phyloP scores from a whole-genome alignment of 1,140 invertebrate species.

The Pachypeltis micranthus region DNA sequence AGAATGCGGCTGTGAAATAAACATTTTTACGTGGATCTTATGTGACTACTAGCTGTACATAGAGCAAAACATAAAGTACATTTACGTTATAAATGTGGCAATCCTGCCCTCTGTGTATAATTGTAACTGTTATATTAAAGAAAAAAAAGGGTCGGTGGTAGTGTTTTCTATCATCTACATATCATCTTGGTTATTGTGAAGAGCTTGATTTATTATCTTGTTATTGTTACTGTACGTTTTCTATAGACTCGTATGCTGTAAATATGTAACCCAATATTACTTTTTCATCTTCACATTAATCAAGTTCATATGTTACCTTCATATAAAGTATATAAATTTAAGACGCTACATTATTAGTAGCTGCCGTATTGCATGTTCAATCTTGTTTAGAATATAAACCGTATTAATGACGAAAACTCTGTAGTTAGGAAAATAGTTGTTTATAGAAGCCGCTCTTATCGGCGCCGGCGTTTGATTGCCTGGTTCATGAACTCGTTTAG shows the following conservation, averaged over 20 bases:
- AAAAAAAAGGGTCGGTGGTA: constrained; percentile 12
- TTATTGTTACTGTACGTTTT: constrained; percentile 6
- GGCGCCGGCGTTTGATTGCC: background rate
- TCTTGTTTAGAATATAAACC: background rate
- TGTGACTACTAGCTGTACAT: constrained; percentile 17
- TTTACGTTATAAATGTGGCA: constrained; percentile 5
- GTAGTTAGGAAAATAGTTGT: constrained; percentile 3
- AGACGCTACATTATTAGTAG: background rate
- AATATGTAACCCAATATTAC: constrained; percentile 5
- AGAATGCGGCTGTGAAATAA: constrained; percentile 38
- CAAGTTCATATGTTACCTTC: constrained; percentile 19
- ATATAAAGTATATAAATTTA: constrained; percentile 1
- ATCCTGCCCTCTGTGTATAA: constrained; percentile 11
- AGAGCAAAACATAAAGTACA: constrained; percentile 3
- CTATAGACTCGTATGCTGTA: constrained; percentile 10
- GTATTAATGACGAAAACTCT: background rate
- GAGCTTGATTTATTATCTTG: constrained; percentile 6
- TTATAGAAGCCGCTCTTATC: background rate
- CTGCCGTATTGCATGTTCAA: background rate
- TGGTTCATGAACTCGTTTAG: constrained; percentile 2
- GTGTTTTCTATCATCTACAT: constrained; percentile 7
- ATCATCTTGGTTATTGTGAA: constrained; percentile 20
- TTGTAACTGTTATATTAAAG: constrained; percentile 9
- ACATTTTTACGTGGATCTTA: constrained; percentile 18
- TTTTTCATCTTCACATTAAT: constrained; percentile 17